Evolutionary conservation across 2,797 vertebrate species (phyloP).

Genomic region (Helostoma temminkii): DNA sequence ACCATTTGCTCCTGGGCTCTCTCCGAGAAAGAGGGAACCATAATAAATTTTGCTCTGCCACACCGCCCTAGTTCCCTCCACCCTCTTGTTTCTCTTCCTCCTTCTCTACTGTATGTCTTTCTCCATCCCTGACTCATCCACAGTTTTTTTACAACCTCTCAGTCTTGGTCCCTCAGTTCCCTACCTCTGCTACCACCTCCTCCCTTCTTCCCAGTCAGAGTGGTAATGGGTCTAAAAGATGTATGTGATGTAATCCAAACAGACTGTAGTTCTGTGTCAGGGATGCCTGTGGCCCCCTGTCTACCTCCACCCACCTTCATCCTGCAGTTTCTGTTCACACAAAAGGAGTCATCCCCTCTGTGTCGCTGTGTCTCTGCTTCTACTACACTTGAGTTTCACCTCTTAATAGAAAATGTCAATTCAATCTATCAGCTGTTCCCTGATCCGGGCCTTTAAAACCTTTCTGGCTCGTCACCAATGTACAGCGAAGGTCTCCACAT

Average conservation of each 20-base stretch:
- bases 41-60: conserved; percentile 69
- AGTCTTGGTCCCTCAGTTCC: conserved; percentile 37
- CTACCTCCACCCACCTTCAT: conserved; percentile 46
- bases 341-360: conserved; percentile 29
- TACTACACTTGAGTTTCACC: conserved; percentile 13
- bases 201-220: conserved; percentile 41
- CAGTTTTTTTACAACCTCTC: conserved; percentile 44
- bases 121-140: conserved; percentile 31
- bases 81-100: conserved; percentile 19
- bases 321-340: conserved; percentile 45
- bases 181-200: conserved; percentile 33
- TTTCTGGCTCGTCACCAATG: background rate
- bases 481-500: background rate
- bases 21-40: conserved; percentile 66
- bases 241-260: conserved; percentile 78
- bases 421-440: conserved; percentile 8
- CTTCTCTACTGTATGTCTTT: conserved; percentile 24
- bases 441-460: conserved; percentile 6
- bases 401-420: conserved; percentile 15
- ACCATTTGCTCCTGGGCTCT: conserved; percentile 60
- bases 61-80: conserved; percentile 61
- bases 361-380: conserved; percentile 18
- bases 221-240: conserved; percentile 77
- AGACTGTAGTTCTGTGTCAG: conserved; percentile 69
- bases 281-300: conserved; percentile 34